Base-by-base conservation (phyloP, 2,888 invertebrate genomes). In the Eumerus sabulonum region DNA sequence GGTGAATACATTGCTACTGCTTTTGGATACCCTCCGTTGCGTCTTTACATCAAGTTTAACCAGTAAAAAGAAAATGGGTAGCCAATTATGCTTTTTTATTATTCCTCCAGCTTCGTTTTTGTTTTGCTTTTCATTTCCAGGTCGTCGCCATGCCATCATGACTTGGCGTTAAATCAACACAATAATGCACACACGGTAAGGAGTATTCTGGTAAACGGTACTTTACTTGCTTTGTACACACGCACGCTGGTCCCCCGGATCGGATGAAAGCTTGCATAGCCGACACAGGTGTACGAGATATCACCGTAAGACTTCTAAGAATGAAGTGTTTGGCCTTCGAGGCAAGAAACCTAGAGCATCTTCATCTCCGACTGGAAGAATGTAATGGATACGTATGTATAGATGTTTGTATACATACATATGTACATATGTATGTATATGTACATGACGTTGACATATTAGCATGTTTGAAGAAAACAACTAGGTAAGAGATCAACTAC, bases 381-480 rank as follows among this genome's bases (percentile, higher is more conserved):
- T 36, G 9, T 7, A 45, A n/a, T 12, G n/a, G 27, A 27, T 27
- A 27, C 27, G 27, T 40, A 56, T 14, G 42, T 9, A 42, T 68
- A 64, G 64, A 68, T 59, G 68, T 74, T 74, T 60, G 68, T 64
- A 79, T 68, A 74, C 68, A 73, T 35, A n/a, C 40, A 11, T 7
- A n/a, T 11, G 54, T n/a, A n/a, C n/a, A n/a, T n/a, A 79, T 68
- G 68, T 64, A 73, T 35, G 3, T 11, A 11, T 7, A n/a, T 11
- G 54, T 63, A 79, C 60, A 74, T 50, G 74, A 53, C 44, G 59
- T 59, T 74, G 79, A 73, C 77, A 77, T 51, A 77, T 77, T 67
- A 68, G 40, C 9, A 40, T 40, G 40, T 40, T 40, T 40, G 47
- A 47, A 16, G 16, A 40, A 40, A 11, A 36, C 7, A 36, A n/a